phyloP scores from a whole-genome alignment of 1,140 invertebrate species.

The Paralvinella palmiformis region DNA sequence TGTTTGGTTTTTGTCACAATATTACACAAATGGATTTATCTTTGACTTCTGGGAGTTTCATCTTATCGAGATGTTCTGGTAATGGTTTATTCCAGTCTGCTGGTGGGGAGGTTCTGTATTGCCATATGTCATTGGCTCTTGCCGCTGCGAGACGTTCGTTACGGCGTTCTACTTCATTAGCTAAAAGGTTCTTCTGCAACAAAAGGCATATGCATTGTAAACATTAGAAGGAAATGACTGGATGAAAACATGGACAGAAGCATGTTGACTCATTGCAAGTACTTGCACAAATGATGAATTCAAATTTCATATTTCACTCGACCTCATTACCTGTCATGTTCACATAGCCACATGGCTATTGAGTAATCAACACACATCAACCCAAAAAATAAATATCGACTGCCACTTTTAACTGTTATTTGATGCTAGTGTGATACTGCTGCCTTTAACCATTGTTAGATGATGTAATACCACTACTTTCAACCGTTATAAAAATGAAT shows the following conservation, averaged over 20 bases:
- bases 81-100: conserved; percentile 70
- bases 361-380: too few species aligned
- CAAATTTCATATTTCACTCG: background rate
- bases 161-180: conserved; percentile 64
- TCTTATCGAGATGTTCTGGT: conserved; percentile 53
- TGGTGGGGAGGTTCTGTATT: conserved; percentile 66
- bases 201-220: background rate
- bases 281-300: background rate
- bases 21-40: background rate
- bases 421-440: background rate
- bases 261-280: background rate
- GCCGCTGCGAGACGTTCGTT: conserved; percentile 60
- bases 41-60: background rate
- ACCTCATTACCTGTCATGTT: too few species aligned
- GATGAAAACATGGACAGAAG: background rate
- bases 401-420: too few species aligned
- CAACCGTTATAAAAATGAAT: conserved; percentile 2
- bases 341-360: too few species aligned
- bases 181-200: conserved; percentile 60
- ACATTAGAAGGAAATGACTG: background rate
- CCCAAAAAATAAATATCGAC: too few species aligned
- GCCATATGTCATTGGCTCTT: conserved; percentile 70
- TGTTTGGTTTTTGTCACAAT: background rate
- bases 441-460: background rate
- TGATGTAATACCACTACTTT: background rate